Evolutionary conservation across 2,888 invertebrate genomes (phyloP), one percentile per base, ranked within the genome.

Genomic region (Hemithea aestivaria): DNA sequence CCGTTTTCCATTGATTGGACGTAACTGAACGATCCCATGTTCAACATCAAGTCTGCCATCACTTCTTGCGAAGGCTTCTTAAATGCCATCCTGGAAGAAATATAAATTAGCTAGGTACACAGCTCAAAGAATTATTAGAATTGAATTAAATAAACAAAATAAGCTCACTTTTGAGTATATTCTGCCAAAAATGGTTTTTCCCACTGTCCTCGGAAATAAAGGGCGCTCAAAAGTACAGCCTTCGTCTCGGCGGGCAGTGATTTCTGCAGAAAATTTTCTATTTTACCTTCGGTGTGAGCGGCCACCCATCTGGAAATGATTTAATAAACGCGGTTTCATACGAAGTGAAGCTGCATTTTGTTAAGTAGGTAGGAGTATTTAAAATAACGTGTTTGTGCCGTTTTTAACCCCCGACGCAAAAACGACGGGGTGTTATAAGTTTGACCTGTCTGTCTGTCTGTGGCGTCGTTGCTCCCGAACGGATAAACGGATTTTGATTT

Each of bases 121-220:
- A n/a, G n/a, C n/a, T n/a, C n/a, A n/a, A n/a, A n/a, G n/a, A n/a
- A n/a, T n/a, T n/a, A n/a, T n/a, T n/a, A n/a, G n/a, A n/a, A n/a
- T n/a, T n/a, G n/a, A n/a, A n/a, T n/a, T n/a, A n/a, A n/a, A n/a
- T n/a, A n/a, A n/a, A n/a, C n/a, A n/a, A n/a, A n/a, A n/a, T n/a
- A n/a, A n/a, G n/a, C 77, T 67, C 77, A 91, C 91, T 83, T 84
- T 47, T 61, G 71, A 0, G 93, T 93, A 20, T 73, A 61, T 23
- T 80, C 80, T 0, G 82, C 76, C 25, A 85, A 57, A 62, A 94
- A 94, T 1, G 91, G 90, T 7, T 82, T 69, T 52, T 90, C 82
- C 94, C 94, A 94, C 45, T 90, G 89, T 3, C 92, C 93, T 35
- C 88, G 90, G 57, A 94, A 94, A 63, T 92, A 93, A 11, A 94